These are phyloP conservation scores for Leptopilina clavipes DNA, from an alignment of 1,140 invertebrate genomes.

Conservation along the genomic window DNA sequence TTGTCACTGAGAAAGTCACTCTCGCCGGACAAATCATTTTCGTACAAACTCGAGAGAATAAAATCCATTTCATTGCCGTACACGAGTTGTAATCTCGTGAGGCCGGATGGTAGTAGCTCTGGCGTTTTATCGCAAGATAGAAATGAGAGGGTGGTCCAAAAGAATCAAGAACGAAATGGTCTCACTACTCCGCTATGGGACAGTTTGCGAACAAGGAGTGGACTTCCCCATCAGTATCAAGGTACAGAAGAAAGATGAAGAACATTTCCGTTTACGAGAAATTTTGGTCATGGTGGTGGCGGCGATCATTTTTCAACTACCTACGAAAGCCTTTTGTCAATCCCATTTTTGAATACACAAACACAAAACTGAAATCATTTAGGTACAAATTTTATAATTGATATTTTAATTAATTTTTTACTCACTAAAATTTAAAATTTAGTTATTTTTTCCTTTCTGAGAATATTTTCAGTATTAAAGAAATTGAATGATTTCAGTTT, in stretches of 20 bases:
- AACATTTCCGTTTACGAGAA: background rate
- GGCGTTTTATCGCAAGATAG: conserved; percentile 47
- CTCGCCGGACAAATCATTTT: conserved; percentile 58
- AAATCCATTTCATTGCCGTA: conserved; percentile 68
- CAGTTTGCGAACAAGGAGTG: conserved; percentile 66
- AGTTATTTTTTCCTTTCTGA: too few relatives aligned
- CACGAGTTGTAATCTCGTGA: conserved; percentile 57
- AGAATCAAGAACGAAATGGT: conserved; percentile 60
- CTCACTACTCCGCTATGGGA: conserved; percentile 63
- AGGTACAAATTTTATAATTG: too few relatives aligned
- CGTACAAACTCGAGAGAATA: conserved; percentile 62
- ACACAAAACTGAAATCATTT: too few relatives aligned
- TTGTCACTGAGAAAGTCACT: conserved; percentile 55
- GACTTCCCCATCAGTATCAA: conserved; percentile 70
- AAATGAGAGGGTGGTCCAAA: conserved; percentile 58
- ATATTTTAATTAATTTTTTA: too few relatives aligned
- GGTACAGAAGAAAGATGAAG: conserved; percentile 69
- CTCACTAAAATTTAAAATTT: too few relatives aligned
- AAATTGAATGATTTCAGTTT: too few relatives aligned
- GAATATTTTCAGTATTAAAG: too few relatives aligned
- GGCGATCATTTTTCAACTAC: background rate
- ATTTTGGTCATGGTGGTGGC: conserved; percentile 48
- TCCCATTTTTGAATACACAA: background rate
- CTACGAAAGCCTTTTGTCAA: background rate
- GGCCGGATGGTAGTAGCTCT: conserved; percentile 52